Evolutionary conservation across 2,888 invertebrate genomes (phyloP), one percentile per base, ranked within the genome.

Genomic region (Octodonta nipae): DNA sequence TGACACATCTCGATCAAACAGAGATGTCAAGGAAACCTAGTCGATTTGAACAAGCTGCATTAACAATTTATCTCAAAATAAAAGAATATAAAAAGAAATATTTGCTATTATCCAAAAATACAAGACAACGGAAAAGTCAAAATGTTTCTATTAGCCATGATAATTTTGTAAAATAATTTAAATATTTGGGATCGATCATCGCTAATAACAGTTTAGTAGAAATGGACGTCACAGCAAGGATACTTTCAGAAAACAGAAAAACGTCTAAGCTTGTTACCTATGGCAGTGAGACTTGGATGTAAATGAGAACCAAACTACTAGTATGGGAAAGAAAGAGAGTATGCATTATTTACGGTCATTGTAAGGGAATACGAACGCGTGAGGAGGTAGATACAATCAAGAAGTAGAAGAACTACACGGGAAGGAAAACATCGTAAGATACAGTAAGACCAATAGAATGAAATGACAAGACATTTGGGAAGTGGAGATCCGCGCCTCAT

Each of bases 171-270:
- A 17, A 17, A 8, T 6, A 17, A 17, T 17, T 17, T 17, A 17
- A 17, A 8, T 17, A 17, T 17, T 17, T 17, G 17, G 17, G 17
- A 17, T 17, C 17, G 8, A 17, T 5, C 8, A 17, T 17, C 8
- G 8, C 17, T 17, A 17, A 17, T 17, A 17, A 17, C 17, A 17
- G 8, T 8, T 17, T 8, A 5, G 17, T 17, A 17, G 17, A 17
- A 5, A 17, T 17, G 17, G 17, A 17, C 8, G 17, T 17, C 17
- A 8, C 17, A 17, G 17, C 17, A 17, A 17, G 8, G 17, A 17
- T 17, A 17, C 17, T 17, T 17, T 17, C 17, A 17, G 17, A 17
- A 17, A 17, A 17, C 17, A 17, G 17, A 17, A n/a, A n/a, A n/a
- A n/a, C n/a, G n/a, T n/a, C n/a, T n/a, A n/a, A n/a, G 17, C 17